These are phyloP conservation scores for Etheostoma cragini DNA, from an alignment of 2,113 vertebrate genomes.

Conservation along the genomic window DNA sequence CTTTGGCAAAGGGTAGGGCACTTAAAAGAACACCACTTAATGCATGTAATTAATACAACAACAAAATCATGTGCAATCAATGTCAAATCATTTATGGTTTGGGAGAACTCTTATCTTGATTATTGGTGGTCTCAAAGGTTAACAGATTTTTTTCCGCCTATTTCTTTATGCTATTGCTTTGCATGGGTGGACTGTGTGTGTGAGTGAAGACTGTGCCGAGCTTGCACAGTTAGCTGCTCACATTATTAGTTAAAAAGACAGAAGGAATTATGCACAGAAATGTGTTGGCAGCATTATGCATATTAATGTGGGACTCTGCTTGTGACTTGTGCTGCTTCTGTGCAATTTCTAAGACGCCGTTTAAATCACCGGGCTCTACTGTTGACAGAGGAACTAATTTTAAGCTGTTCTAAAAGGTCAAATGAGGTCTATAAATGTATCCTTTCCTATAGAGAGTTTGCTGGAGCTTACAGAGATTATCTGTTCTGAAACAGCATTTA, in stretches of 20 bases:
- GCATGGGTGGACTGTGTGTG: slow-evolving; percentile 11
- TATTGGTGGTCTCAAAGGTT: slow-evolving; percentile 19
- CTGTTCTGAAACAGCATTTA: background rate
- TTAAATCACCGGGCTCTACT: slow-evolving; percentile 22
- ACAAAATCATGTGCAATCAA: slow-evolving; percentile 12
- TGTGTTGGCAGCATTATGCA: slow-evolving; percentile 33
- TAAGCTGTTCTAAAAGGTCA: slow-evolving; percentile 21
- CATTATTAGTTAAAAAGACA: slow-evolving; percentile 52
- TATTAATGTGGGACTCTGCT: slow-evolving; percentile 39
- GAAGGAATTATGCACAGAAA: slow-evolving; percentile 35
- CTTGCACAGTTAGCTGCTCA: slow-evolving; percentile 44
- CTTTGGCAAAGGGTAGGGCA: slow-evolving; percentile 22
- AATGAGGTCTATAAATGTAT: slow-evolving; percentile 24
- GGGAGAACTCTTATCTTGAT: slow-evolving; percentile 3
- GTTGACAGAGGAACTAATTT: slow-evolving; percentile 30
- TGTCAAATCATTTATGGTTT: background rate
- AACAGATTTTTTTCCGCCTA: slow-evolving; percentile 8
- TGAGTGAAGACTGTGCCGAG: slow-evolving; percentile 21
- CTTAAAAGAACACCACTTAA: slow-evolving; percentile 42
- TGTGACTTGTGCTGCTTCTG: slow-evolving; percentile 14
- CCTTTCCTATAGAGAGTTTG: background rate
- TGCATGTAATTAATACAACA: slow-evolving; percentile 30
- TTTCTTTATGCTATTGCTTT: slow-evolving; percentile 1
- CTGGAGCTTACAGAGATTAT: background rate
- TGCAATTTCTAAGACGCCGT: slow-evolving; percentile 27